phyloP scores from a whole-genome alignment of 2,888 invertebrate genomes.

The Pristionchus entomophagus region DNA sequence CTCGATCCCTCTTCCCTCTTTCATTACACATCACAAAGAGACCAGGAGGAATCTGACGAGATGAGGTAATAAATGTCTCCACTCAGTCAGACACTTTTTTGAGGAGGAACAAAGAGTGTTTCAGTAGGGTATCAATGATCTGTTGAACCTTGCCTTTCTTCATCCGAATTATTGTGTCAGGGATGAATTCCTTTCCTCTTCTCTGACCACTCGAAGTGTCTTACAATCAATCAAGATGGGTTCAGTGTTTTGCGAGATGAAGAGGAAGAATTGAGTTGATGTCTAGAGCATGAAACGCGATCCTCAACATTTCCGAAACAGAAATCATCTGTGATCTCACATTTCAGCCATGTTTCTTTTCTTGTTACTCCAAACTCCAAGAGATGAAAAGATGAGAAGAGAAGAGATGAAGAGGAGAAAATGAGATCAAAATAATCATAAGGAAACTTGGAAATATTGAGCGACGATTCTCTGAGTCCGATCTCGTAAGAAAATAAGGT shows the following conservation, averaged over 20 bases:
- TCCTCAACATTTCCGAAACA: neutral
- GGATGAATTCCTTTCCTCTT: neutral
- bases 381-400: neutral
- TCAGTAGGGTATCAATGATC: neutral
- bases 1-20: neutral
- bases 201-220: neutral
- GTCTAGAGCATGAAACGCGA: neutral
- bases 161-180: neutral
- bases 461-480: too few species aligned
- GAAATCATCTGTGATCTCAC: neutral
- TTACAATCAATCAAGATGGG: neutral
- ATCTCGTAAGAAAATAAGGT: too few species aligned
- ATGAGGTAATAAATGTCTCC: conserved; percentile 39
- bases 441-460: too few species aligned
- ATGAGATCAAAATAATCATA: too few species aligned
- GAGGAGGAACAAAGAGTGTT: neutral
- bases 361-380: neutral
- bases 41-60: conserved; percentile 17
- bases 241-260: conserved; percentile 6
- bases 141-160: too few species aligned
- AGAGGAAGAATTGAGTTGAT: neutral
- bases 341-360: conserved; percentile 5
- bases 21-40: conserved; percentile 42
- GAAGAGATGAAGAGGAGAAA: neutral
- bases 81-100: neutral